These are phyloP conservation scores for Amphipoea oculea DNA, from an alignment of 2,888 invertebrate genomes.

Conservation along the genomic window DNA sequence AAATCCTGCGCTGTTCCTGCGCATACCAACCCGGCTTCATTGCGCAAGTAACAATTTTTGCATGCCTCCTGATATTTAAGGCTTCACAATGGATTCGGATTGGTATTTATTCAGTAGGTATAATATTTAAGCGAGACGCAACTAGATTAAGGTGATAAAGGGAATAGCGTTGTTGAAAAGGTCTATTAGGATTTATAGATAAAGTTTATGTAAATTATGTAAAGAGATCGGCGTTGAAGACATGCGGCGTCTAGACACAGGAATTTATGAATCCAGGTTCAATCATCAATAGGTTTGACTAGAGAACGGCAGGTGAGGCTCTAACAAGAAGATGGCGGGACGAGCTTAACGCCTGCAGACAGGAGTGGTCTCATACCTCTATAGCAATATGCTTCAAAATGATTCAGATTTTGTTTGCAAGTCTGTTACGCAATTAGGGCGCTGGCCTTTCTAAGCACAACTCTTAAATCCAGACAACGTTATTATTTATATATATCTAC, in stretches of 20 bases:
- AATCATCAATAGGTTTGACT: neutral
- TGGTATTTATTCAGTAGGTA: slow-evolving; percentile 56
- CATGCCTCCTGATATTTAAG: slow-evolving; percentile 60
- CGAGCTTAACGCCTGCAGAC: too few relatives aligned
- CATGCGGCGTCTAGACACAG: too few relatives aligned
- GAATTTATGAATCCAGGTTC: neutral
- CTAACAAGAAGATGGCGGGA: too few relatives aligned
- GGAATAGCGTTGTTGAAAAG: slow-evolving; percentile 34
- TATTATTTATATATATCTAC: too few relatives aligned
- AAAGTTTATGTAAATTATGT: slow-evolving; percentile 18
- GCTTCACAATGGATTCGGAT: slow-evolving; percentile 47
- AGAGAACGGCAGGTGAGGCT: neutral
- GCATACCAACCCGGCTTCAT: slow-evolving; percentile 43
- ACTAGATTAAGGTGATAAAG: slow-evolving; percentile 45
- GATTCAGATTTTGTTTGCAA: too few relatives aligned
- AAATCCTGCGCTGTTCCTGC: neutral
- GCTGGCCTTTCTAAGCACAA: neutral
- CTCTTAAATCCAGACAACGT: neutral
- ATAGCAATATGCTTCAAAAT: too few relatives aligned
- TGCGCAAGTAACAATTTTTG: slow-evolving; percentile 56
- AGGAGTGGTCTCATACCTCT: too few relatives aligned
- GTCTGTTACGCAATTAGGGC: neutral
- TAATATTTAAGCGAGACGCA: slow-evolving; percentile 43
- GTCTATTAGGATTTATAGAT: slow-evolving; percentile 37
- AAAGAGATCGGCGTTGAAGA: slow-evolving; percentile 9